These are phyloP conservation scores for Apamea crenata DNA, from an alignment of 2,888 invertebrate species.

Conservation along the genomic window DNA sequence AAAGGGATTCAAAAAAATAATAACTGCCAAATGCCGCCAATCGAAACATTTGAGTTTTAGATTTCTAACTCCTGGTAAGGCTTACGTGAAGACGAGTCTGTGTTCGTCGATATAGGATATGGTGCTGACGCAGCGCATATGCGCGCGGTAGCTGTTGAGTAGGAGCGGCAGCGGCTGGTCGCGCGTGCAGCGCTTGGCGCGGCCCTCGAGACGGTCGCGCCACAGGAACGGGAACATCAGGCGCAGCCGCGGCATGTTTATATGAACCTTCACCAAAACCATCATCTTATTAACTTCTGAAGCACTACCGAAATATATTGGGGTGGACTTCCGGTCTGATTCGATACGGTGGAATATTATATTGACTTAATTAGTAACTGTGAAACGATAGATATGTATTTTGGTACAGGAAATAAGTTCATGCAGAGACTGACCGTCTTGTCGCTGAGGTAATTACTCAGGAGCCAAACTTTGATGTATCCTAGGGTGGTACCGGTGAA, in stretches of 20 bases:
- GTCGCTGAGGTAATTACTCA: slow-evolving; percentile 91
- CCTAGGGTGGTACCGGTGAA: slow-evolving; percentile 93
- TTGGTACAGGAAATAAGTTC: neutral
- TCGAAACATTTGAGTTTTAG: neutral
- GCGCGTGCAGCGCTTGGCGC: slow-evolving; percentile 92
- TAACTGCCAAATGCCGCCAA: too few species aligned
- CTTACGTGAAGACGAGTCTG: slow-evolving; percentile 92
- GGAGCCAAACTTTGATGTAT: slow-evolving; percentile 95
- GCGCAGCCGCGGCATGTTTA: slow-evolving; percentile 91
- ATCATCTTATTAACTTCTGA: slow-evolving; percentile 10
- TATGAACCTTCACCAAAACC: slow-evolving; percentile 79
- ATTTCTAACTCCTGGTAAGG: neutral
- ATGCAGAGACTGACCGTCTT: slow-evolving; percentile 75
- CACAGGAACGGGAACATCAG: slow-evolving; percentile 94
- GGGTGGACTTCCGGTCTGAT: neutral
- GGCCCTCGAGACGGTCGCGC: slow-evolving; percentile 92
- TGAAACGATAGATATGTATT: neutral
- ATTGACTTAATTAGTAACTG: neutral
- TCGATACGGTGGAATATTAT: neutral
- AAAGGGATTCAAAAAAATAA: neutral
- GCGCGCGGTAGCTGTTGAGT: slow-evolving; percentile 93
- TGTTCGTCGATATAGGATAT: slow-evolving; percentile 92
- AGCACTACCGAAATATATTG: neutral
- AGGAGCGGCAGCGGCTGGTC: slow-evolving; percentile 92
- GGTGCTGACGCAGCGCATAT: slow-evolving; percentile 92